A percentile compares a stretch with the other conserved stretches of the same genome.
Evolutionary conservation across 2,888 invertebrate species (phyloP).

Genomic region (Laspeyria flexula): DNA sequence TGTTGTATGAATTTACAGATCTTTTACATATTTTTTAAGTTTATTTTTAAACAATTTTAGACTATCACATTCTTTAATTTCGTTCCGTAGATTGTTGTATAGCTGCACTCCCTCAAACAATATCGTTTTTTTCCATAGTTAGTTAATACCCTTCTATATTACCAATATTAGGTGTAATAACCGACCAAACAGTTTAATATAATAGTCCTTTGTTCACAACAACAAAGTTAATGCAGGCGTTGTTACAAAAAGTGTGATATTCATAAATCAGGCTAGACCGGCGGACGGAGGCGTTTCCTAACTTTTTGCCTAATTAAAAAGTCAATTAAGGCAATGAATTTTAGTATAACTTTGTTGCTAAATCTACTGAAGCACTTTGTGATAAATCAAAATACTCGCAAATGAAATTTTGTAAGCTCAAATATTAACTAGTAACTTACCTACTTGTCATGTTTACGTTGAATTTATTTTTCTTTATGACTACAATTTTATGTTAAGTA

Average conservation of each 20-base stretch:
- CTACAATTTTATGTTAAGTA: too few species aligned
- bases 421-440: slow-evolving; percentile 8
- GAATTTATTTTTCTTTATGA: too few species aligned
- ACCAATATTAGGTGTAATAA: background rate
- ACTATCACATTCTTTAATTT: too few species aligned
- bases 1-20: too few species aligned
- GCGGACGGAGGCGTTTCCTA: slow-evolving; percentile 44
- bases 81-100: too few species aligned
- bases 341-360: slow-evolving; percentile 43
- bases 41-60: too few species aligned
- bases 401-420: slow-evolving; percentile 30
- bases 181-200: background rate
- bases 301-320: slow-evolving; percentile 67
- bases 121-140: too few species aligned
- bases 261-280: slow-evolving; percentile 48
- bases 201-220: slow-evolving; percentile 10
- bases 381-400: slow-evolving; percentile 41
- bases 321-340: slow-evolving; percentile 60
- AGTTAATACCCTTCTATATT: too few species aligned
- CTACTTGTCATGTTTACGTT: background rate
- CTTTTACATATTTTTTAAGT: too few species aligned
- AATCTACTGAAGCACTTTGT: slow-evolving; percentile 35
- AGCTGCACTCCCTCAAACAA: too few species aligned
- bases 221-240: slow-evolving; percentile 15
- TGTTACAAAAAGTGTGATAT: slow-evolving; percentile 27